A percentile compares a stretch with the other conserved stretches of the same genome.
These are phyloP conservation scores for Brachyhypopomus gauderio DNA, from an alignment of 2,113 vertebrate species.

Conservation along the genomic window DNA sequence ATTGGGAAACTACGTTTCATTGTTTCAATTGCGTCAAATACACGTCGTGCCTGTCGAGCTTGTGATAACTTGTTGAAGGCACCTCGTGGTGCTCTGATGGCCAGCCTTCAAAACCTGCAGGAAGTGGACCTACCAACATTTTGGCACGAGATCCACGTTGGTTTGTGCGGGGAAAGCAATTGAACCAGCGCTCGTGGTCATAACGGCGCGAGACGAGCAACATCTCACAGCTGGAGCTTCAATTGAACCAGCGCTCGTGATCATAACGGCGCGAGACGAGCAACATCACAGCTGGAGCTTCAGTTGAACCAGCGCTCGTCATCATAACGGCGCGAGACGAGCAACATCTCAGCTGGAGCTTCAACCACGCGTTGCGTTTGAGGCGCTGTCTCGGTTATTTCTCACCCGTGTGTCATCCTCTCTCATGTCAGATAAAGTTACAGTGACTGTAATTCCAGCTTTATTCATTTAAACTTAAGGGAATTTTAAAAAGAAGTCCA, in stretches of 20 bases:
- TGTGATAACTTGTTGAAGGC: too few relatives aligned
- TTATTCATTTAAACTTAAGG: not conserved
- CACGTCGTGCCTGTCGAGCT: too few relatives aligned
- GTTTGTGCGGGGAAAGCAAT: constrained; percentile 29
- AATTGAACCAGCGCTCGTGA: constrained; percentile 29
- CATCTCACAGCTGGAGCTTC: not conserved
- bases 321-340: not conserved
- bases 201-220: not conserved
- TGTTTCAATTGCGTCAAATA: too few relatives aligned
- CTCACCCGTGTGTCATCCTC: not conserved
- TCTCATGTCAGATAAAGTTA: not conserved
- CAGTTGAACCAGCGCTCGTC: constrained; percentile 26
- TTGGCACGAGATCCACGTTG: not conserved
- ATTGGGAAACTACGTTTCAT: too few relatives aligned
- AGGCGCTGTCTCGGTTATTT: not conserved
- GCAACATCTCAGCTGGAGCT: not conserved
- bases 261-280: not conserved
- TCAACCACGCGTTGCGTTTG: not conserved
- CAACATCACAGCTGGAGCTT: not conserved
- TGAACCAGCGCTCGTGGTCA: constrained; percentile 21
- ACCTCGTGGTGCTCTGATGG: not conserved
- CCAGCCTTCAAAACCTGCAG: not conserved
- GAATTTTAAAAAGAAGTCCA: not conserved
- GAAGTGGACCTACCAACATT: constrained; percentile 25
- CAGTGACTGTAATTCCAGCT: not conserved